These are phyloP conservation scores for Anguilla japonica DNA, from an alignment of 2,113 vertebrate species.

Conservation along the genomic window DNA sequence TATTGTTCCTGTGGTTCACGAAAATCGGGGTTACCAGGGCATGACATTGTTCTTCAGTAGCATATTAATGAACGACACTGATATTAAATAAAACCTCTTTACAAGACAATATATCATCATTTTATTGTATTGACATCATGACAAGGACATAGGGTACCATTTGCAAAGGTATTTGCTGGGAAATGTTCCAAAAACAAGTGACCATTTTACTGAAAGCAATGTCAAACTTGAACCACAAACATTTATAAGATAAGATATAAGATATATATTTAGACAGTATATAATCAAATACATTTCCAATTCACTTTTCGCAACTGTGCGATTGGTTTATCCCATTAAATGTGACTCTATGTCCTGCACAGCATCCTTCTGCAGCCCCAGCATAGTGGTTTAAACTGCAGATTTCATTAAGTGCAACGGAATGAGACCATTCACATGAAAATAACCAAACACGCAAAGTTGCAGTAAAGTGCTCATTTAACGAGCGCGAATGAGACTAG, in stretches of 20 bases:
- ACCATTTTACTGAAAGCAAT: not conserved
- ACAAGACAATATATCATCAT: not conserved
- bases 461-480: not conserved
- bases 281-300: no score
- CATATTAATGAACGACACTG: no score
- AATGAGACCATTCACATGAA: slow-evolving; percentile 24
- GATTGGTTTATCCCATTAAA: slow-evolving; percentile 43
- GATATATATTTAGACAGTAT: not conserved
- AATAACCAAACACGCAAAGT: slow-evolving; percentile 27
- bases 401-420: slow-evolving; percentile 63
- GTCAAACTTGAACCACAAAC: not conserved
- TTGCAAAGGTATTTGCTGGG: not conserved
- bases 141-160: not conserved
- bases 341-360: slow-evolving; percentile 30
- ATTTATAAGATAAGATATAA: no score
- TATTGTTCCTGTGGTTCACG: no score
- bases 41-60: no score
- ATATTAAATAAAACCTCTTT: no score
- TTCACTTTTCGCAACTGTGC: not conserved
- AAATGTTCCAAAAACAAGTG: not conserved
- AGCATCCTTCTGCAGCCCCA: slow-evolving; percentile 57
- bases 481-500: not conserved
- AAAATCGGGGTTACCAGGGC: no score
- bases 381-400: slow-evolving; percentile 55
- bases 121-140: not conserved